Base-by-base conservation (phyloP, 1,140 invertebrate species). In the Zaprionus ornatus region DNA sequence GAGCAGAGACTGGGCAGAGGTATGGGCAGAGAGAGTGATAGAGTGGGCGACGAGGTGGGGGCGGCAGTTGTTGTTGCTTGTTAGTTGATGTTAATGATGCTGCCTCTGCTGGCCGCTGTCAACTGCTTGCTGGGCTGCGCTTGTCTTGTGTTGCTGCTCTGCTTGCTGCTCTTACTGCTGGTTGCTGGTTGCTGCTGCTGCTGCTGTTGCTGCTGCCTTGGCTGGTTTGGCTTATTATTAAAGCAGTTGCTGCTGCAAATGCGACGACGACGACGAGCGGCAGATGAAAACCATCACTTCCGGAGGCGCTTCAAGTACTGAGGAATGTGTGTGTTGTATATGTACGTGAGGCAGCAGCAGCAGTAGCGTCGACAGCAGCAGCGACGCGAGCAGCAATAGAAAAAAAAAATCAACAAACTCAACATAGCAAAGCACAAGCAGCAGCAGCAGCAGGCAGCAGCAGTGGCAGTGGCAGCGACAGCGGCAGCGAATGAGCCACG, bases 281-380 rank as follows among this genome's bases (percentile, higher is more conserved):
- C 80, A 88, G 80, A 88, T 80, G 85, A 90, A 91, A 91, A 91
- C 88, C 88, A 88, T 90, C 88, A 91, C 88, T 91, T 91, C 88
- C 88, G 88, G 88, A 91, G 88, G 88, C 88, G 90, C 88, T 91
- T 85, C 88, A 91, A 90, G 80, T 82, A 91, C 88, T 91, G 88
- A 91, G 83, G 88, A 91, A 84, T 88, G 40, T 45, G 40, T 45
- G 37, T 40, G 84, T 90, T 83, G 83, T 87, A 83, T 79, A 82
- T 50, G 45, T 86, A 82, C 76, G 73, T 79, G 79, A 78, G 79
- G 65, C 29, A 32, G 29, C 29, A 32, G 7, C 29, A 29, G 29
- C 29, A 29, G 62, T 27, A 21, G 40, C 32, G 50, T 56, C 65
- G 45, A 60, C 52, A 66, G 32, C 79, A 50, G 23, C 69, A 64